A percentile compares a stretch with the other conserved stretches of the same genome.
These are phyloP conservation scores for Aurelia coerulea DNA, from an alignment of 30 jellyfish, hydroid and myxozoan genomes.

Conservation along the genomic window DNA sequence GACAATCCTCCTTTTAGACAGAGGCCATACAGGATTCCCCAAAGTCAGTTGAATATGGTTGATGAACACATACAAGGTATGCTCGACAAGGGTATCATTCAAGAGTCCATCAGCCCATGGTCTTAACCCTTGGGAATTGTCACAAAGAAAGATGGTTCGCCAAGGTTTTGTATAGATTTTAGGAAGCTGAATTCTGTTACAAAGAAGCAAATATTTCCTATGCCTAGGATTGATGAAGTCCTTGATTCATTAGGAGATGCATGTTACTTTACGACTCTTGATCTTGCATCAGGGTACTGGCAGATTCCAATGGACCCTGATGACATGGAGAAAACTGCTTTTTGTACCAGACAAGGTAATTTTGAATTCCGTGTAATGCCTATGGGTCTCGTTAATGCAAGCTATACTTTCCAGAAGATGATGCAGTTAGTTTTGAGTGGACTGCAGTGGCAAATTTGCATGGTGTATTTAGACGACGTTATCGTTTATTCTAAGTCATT, in stretches of 20 bases:
- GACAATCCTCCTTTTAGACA: too few relatives aligned
- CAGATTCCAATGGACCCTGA: constrained; percentile 45
- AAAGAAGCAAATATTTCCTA: constrained; percentile 52
- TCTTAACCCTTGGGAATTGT: constrained; percentile 21
- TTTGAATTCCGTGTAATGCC: too few relatives aligned
- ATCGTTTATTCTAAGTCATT: constrained; percentile 59
- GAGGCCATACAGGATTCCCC: too few relatives aligned
- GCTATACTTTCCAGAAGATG: too few relatives aligned
- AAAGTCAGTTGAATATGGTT: constrained; percentile 1
- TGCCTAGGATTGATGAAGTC: constrained; percentile 69
- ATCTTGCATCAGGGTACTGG: constrained; percentile 69
- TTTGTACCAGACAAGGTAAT: too few relatives aligned
- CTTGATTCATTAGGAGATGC: constrained; percentile 56
- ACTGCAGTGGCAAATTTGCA: constrained; percentile 54
- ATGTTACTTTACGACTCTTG: constrained; percentile 52
- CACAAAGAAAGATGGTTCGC: constrained; percentile 57
- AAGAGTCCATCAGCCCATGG: constrained; percentile 39
- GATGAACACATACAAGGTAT: constrained; percentile 10
- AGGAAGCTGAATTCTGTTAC: constrained; percentile 36
- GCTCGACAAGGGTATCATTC: constrained; percentile 34
- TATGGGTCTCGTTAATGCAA: too few relatives aligned
- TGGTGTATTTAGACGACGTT: constrained; percentile 67
- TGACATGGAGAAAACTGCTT: constrained; percentile 53
- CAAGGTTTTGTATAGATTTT: constrained; percentile 47
- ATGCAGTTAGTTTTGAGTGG: too few relatives aligned